Evolutionary conservation across 2,888 invertebrate genomes (phyloP).

Genomic region (Fragum whitleyi): DNA sequence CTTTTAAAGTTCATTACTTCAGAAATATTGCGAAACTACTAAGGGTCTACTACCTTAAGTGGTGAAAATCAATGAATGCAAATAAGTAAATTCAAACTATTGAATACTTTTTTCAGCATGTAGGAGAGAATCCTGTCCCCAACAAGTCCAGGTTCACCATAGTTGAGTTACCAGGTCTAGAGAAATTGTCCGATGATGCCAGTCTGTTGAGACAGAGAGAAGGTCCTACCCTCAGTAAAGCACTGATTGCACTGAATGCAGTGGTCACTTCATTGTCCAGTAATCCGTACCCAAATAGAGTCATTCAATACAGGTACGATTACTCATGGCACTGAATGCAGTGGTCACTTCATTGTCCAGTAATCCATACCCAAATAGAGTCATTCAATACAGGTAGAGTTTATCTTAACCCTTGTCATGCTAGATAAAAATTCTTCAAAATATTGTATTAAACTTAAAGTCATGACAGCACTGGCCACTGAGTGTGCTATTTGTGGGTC

Average conservation of each 20-base stretch:
- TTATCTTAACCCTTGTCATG: too few relatives aligned
- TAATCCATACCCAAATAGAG: conserved; percentile 80
- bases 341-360: conserved; percentile 78
- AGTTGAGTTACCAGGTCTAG: conserved; percentile 80
- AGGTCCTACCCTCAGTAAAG: conserved; percentile 77
- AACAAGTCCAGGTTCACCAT: conserved; percentile 82
- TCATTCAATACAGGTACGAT: conserved; percentile 83
- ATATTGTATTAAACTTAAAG: too few relatives aligned
- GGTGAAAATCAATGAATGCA: too few relatives aligned
- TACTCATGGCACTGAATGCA: conserved; percentile 75
- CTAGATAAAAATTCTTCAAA: background rate
- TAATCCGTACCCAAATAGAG: conserved; percentile 80
- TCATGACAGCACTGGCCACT: too few relatives aligned
- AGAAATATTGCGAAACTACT: too few relatives aligned
- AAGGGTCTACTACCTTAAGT: too few relatives aligned
- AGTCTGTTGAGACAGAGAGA: conserved; percentile 75
- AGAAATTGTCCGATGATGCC: conserved; percentile 77
- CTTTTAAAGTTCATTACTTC: too few relatives aligned
- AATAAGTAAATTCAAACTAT: too few relatives aligned
- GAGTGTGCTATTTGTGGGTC: too few relatives aligned
- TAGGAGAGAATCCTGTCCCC: conserved; percentile 76
- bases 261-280: conserved; percentile 78
- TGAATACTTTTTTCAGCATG: conserved; percentile 72
- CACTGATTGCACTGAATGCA: conserved; percentile 75
- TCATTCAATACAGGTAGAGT: conserved; percentile 83